Conservation (phyloP, 2,113 vertebrate species). For the Phalacrocorax aristotelis region DNA sequence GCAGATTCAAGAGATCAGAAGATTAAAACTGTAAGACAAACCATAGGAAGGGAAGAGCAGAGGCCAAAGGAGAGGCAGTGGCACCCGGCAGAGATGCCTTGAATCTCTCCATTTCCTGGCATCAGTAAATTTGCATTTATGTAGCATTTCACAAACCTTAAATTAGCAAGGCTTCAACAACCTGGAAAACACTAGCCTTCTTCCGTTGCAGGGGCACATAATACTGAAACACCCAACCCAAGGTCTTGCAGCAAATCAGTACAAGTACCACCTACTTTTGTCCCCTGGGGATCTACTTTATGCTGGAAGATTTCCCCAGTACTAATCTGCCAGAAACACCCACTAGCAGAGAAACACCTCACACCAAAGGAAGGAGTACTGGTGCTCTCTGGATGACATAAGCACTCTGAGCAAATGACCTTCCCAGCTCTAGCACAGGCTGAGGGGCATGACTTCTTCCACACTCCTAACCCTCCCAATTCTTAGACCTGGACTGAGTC, state of each 20-base stretch:
- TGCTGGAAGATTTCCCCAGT: neutral
- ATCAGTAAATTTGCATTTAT: neutral
- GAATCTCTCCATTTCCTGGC: neutral
- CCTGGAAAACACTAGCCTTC: neutral
- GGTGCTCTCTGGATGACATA: neutral
- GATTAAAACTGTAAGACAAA: neutral
- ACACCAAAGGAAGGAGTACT: neutral
- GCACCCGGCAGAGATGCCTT: neutral
- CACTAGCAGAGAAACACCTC: neutral
- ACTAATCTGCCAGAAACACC: neutral
- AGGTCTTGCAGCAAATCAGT: neutral
- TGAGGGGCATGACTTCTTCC: neutral
- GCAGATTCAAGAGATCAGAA: neutral
- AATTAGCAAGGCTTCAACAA: neutral
- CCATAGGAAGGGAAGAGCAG: neutral
- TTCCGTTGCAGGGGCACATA: neutral
- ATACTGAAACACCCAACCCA: neutral
- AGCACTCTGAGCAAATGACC: neutral
- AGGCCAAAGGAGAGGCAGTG: neutral
- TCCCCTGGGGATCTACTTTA: neutral
- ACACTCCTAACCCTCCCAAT: neutral
- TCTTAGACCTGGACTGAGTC: neutral
- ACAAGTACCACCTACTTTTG: neutral
- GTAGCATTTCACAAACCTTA: neutral
- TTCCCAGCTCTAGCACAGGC: neutral